These are phyloP conservation scores for Triplophysa rosa DNA, from an alignment of 2,113 vertebrate species.

Conservation along the genomic window DNA sequence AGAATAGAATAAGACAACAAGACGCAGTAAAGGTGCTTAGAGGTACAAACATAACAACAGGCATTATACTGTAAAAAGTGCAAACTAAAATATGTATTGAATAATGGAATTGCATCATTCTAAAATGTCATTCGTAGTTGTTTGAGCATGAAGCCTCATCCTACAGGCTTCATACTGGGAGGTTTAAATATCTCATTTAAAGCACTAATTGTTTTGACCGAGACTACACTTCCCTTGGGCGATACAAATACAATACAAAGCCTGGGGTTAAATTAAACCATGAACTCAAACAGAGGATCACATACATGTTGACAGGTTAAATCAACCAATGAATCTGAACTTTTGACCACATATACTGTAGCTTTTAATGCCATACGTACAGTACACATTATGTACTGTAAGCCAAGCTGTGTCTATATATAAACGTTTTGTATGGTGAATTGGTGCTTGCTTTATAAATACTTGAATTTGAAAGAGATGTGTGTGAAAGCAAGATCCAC, in stretches of 20 bases:
- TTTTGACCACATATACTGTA: slow-evolving; percentile 1
- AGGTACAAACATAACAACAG: background rate
- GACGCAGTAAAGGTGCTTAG: background rate
- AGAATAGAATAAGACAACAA: background rate
- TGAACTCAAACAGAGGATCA: slow-evolving; percentile 27
- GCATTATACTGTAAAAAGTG: no score
- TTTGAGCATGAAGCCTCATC: background rate
- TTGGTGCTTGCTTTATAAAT: slow-evolving; percentile 56
- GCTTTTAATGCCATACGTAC: background rate
- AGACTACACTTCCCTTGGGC: slow-evolving; percentile 10
- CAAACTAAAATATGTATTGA: background rate
- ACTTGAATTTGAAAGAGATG: slow-evolving; percentile 63
- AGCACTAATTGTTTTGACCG: background rate
- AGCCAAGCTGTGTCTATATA: background rate
- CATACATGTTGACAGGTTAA: background rate
- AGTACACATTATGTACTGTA: background rate
- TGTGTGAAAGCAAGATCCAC: slow-evolving; percentile 40
- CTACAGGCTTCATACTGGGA: no score
- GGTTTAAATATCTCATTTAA: background rate
- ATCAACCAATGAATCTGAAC: slow-evolving; percentile 13
- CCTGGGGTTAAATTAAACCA: slow-evolving; percentile 21
- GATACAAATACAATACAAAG: background rate
- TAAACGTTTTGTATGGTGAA: slow-evolving; percentile 52
- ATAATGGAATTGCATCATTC: background rate
- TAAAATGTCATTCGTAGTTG: background rate